Conservation (phyloP, 2,888 invertebrate species). For the Cryptophagus acutangulus region DNA sequence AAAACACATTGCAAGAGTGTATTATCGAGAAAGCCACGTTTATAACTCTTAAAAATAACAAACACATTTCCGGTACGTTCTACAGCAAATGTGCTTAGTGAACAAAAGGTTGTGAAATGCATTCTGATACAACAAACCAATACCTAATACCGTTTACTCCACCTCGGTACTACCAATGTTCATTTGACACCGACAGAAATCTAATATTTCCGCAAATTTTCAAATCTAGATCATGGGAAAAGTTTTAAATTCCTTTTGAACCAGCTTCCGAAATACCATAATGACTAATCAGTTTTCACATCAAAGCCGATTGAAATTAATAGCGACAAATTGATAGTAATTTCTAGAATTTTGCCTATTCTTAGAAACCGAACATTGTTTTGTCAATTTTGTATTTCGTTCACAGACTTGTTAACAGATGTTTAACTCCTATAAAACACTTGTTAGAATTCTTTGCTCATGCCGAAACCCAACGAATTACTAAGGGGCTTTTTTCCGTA, state of each 20-base stretch:
- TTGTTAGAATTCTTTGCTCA: slow-evolving; percentile 1
- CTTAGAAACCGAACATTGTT: slow-evolving; percentile 1
- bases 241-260: no score
- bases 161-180: slow-evolving; percentile 20
- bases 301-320: no score
- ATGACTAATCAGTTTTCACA: no score
- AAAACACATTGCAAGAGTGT: slow-evolving; percentile 13
- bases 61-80: slow-evolving; percentile 30
- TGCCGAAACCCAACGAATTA: no score
- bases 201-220: slow-evolving; percentile 20
- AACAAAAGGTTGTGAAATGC: slow-evolving; percentile 15
- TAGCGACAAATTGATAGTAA: background rate
- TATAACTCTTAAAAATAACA: slow-evolving; percentile 27
- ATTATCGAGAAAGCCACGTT: no score
- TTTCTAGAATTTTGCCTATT: background rate
- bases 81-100: slow-evolving; percentile 20
- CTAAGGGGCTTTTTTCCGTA: no score
- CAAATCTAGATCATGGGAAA: slow-evolving; percentile 8
- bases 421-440: slow-evolving; percentile 1
- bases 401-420: slow-evolving; percentile 1
- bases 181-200: slow-evolving; percentile 21
- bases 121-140: slow-evolving; percentile 8
- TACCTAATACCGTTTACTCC: slow-evolving; percentile 7
- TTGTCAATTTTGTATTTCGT: slow-evolving; percentile 1
- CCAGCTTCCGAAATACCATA: no score